Percentiles rank a stretch among this genome's conserved stretches.
Conservation (phyloP, 2,113 vertebrate species). For the Ictalurus furcatus region DNA sequence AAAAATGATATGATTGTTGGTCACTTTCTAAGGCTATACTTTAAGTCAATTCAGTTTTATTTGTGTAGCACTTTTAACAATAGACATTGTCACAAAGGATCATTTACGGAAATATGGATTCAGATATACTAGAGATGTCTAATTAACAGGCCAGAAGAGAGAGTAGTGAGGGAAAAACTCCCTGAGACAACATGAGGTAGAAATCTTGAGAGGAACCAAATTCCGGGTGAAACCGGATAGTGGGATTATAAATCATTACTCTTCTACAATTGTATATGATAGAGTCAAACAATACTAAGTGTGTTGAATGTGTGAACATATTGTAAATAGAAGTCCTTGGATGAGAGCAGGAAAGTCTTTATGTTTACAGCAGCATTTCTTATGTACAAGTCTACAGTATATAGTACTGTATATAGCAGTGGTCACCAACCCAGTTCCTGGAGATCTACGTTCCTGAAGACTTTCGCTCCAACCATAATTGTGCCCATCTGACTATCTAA, state of each 20-base stretch:
- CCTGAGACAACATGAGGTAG: not conserved
- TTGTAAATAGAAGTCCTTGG: not conserved
- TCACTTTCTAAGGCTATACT: not conserved
- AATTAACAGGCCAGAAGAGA: not conserved
- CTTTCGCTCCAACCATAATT: too few species aligned
- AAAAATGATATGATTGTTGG: not conserved
- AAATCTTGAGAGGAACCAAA: not conserved
- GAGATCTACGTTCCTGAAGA: too few species aligned
- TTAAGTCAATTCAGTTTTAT: not conserved
- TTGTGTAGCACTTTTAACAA: not conserved
- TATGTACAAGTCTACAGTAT: not conserved
- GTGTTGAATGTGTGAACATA: not conserved
- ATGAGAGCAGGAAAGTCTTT: not conserved
- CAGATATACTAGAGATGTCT: not conserved
- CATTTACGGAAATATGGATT: not conserved
- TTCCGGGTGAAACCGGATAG: not conserved
- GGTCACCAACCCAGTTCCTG: too few species aligned
- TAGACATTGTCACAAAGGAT: not conserved
- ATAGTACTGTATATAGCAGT: not conserved
- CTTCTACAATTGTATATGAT: not conserved
- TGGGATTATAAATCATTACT: slow-evolving; percentile 4
- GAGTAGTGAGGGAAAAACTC: not conserved
- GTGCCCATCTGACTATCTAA: too few species aligned
- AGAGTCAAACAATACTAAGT: slow-evolving; percentile 10
- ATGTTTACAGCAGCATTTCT: not conserved